Evolutionary conservation across 2,113 vertebrate genomes (phyloP).

Genomic region (Halichoerus grypus): DNA sequence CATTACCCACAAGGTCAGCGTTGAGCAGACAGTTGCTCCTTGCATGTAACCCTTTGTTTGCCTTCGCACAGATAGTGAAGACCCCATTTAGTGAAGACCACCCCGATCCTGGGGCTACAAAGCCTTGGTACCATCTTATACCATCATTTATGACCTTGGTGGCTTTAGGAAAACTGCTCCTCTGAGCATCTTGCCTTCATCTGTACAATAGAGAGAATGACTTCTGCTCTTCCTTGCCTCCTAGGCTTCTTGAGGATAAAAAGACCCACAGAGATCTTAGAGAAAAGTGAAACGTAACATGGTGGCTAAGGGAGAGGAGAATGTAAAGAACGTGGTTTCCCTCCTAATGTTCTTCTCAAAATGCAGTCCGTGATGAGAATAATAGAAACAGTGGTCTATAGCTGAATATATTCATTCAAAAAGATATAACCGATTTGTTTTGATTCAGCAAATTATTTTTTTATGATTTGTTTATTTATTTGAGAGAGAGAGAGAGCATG

Average conservation of each 20-base stretch:
- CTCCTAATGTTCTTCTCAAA: not conserved
- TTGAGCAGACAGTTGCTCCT: not conserved
- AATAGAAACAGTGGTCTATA: not conserved
- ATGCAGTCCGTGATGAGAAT: not conserved
- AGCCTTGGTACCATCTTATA: fast-evolving
- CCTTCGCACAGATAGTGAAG: not conserved
- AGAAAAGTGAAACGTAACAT: not conserved
- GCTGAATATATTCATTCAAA: not conserved
- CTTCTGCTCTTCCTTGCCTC: not conserved
- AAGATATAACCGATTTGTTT: not conserved
- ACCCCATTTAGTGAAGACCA: not conserved
- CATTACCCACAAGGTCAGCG: not conserved
- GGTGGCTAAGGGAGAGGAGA: not conserved
- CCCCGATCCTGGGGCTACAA: too few relatives aligned
- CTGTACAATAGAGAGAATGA: not conserved
- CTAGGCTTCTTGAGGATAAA: not conserved
- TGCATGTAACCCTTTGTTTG: not conserved
- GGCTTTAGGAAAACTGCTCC: not conserved
- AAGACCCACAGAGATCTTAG: not conserved
- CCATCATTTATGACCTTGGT: not conserved
- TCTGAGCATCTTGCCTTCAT: not conserved
- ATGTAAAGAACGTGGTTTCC: not conserved
- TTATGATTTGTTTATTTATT: not conserved
- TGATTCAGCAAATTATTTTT: not conserved
- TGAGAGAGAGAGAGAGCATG: not conserved